Evolutionary conservation across 2,888 invertebrate genomes (phyloP).

Genomic region (Anaspis maculata): DNA sequence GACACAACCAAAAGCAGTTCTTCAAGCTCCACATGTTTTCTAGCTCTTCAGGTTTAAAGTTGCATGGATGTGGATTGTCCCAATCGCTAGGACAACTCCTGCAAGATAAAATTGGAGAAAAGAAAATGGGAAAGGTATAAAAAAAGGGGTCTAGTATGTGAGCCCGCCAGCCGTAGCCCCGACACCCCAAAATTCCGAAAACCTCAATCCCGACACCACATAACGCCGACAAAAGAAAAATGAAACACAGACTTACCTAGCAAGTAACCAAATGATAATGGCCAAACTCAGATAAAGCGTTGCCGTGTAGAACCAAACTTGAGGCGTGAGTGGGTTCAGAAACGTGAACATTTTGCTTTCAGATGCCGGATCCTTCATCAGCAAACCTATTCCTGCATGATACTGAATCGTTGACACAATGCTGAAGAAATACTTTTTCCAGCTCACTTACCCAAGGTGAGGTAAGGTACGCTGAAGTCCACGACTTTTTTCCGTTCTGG

Average conservation of each 20-base stretch:
- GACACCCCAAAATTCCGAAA: too few relatives aligned
- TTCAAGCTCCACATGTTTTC: constrained; percentile 80
- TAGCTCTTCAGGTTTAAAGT: constrained; percentile 71
- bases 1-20: constrained; percentile 87
- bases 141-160: neutral
- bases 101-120: constrained; percentile 51
- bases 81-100: constrained; percentile 86
- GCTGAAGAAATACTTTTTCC: too few relatives aligned
- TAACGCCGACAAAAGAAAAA: too few relatives aligned
- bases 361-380: too few relatives aligned
- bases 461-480: too few relatives aligned
- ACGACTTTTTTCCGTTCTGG: too few relatives aligned
- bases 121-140: neutral
- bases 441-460: too few relatives aligned
- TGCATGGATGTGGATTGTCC: constrained; percentile 87
- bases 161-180: constrained; percentile 40
- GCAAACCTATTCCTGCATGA: too few relatives aligned
- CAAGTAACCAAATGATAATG: too few relatives aligned
- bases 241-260: too few relatives aligned
- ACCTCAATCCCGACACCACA: constrained; percentile 46
- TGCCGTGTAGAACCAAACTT: constrained; percentile 83
- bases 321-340: constrained; percentile 71
- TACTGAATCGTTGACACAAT: too few relatives aligned
- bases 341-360: constrained; percentile 80
- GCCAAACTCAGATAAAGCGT: constrained; percentile 75